phyloP scores from a whole-genome alignment of 1,140 invertebrate genomes.

The Bilobella aurantiaca region DNA sequence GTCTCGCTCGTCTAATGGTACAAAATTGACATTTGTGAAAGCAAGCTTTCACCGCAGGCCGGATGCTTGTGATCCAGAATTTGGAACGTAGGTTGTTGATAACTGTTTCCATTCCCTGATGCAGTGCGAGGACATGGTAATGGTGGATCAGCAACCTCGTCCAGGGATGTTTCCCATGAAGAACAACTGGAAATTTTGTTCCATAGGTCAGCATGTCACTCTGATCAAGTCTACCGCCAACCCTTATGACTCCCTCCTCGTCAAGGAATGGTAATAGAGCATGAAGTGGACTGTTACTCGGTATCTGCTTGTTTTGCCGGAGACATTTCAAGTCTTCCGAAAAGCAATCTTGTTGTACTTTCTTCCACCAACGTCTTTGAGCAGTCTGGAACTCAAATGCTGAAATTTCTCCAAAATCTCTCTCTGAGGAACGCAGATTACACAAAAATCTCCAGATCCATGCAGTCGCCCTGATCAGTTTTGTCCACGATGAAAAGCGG shows the following conservation, averaged over 20 bases:
- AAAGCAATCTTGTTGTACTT: not conserved
- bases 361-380: not conserved
- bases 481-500: not conserved
- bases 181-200: not conserved
- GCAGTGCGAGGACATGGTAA: not conserved
- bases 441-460: not conserved
- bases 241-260: not conserved
- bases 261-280: not conserved
- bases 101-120: constrained; percentile 1
- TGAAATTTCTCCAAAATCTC: not conserved
- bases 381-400: not conserved
- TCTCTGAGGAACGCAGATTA: not conserved
- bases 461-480: not conserved
- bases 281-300: not conserved
- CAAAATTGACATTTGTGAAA: constrained; percentile 2
- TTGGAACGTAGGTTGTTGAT: not conserved
- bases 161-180: not conserved
- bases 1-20: not conserved
- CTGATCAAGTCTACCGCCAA: not conserved
- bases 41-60: not conserved
- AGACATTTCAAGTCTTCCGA: not conserved
- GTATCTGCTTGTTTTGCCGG: not conserved
- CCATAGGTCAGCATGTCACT: not conserved
- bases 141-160: not conserved
- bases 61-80: not conserved